phyloP scores from a whole-genome alignment of 2,113 vertebrate species.

The Erythrocebus patas region DNA sequence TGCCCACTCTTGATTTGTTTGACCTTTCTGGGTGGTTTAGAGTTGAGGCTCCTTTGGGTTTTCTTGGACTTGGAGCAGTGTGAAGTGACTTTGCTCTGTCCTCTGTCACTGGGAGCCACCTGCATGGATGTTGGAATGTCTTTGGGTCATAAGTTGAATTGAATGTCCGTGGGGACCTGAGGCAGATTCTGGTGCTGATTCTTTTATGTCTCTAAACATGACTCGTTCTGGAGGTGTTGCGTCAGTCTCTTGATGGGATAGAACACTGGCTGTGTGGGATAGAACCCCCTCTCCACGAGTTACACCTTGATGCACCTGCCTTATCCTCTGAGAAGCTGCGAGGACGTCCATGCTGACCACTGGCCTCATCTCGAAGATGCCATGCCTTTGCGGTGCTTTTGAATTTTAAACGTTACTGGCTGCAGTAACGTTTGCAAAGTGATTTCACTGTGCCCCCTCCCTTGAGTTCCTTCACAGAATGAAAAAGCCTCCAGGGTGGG shows the following conservation, averaged over 20 bases:
- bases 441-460: not conserved
- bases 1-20: not conserved
- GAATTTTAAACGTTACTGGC: not conserved
- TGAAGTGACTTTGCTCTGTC: not conserved
- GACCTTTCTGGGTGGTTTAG: not conserved
- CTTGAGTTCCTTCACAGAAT: not conserved
- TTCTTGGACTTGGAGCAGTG: not conserved
- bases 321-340: too few relatives aligned
- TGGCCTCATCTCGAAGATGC: not conserved
- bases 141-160: not conserved
- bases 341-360: not conserved
- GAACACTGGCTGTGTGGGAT: too few relatives aligned
- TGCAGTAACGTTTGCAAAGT: not conserved
- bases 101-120: too few relatives aligned
- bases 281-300: too few relatives aligned
- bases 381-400: not conserved
- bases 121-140: rapidly evolving
- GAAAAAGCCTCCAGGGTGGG: not conserved
- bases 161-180: not conserved
- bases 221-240: not conserved
- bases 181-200: not conserved
- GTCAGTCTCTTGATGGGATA: not conserved
- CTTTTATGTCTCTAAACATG: not conserved
- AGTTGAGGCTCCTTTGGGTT: not conserved
- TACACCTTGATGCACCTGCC: rapidly evolving